Evolutionary conservation across 2,888 invertebrate genomes (phyloP), one percentile per base, ranked within the genome.

Genomic region (Hydropsyche betteni): DNA sequence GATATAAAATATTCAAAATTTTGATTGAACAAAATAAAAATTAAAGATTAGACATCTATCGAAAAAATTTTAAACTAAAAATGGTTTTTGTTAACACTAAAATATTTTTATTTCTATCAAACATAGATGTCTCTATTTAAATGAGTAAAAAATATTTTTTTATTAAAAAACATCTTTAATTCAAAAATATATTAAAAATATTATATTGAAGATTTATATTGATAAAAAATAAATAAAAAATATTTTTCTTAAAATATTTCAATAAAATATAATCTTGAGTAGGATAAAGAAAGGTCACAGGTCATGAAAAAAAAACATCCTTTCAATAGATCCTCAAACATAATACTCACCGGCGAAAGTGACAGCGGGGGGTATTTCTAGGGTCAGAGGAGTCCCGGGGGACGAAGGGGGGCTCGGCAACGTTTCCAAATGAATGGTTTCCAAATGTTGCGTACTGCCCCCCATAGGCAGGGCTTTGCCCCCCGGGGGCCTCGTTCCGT

Each of bases 401-500:
- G 73, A 68, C 14, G 16, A 44, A 8, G 74, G 74, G 34, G 74
- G 68, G 16, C 74, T 68, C 12, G 76, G 34, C 16, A 69, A 38
- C 10, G 61, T 61, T 33, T 72, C 58, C 38, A 61, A 34, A 58
- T 53, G 44, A 44, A 44, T 44, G 44, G 44, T 44, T 10, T 44
- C 44, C 44, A 44, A 44, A 44, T 10, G 44, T 44, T 44, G 44
- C 7, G 10, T 44, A 44, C 44, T 44, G 44, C 44, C 44, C 44
- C 44, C 44, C 44, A 44, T 44, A 10, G 44, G 38, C 38, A 64
- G 36, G n/a, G 55, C 36, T 44, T 44, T 44, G 69, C 73, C 53
- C 55, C 75, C 76, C 58, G 75, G 77, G 38, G 77, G 75, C 53
- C 76, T 75, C 7, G 72, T 84, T 74, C 83, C 83, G 76, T 86